Conservation (phyloP, 2,888 invertebrate species). For the Sarcophaga rosellei region DNA sequence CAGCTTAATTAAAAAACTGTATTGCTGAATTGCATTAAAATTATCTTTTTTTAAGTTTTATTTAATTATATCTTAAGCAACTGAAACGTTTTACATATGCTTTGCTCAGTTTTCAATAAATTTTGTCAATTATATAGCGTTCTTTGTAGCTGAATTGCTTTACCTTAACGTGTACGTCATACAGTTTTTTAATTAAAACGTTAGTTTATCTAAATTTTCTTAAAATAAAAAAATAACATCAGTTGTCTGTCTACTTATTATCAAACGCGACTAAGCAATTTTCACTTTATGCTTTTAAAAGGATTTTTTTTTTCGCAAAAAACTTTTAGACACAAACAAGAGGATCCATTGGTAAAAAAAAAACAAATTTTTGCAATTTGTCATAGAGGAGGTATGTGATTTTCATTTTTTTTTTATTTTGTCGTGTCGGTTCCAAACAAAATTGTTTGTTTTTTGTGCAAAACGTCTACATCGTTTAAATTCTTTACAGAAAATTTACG, state of each 20-base stretch:
- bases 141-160: too few species aligned
- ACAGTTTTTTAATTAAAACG: too few species aligned
- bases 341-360: conserved; percentile 1
- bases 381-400: conserved; percentile 56
- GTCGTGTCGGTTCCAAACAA: conserved; percentile 32
- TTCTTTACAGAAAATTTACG: conserved; percentile 72
- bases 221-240: too few species aligned
- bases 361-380: conserved; percentile 44
- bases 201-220: too few species aligned
- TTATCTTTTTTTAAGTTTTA: too few species aligned
- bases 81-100: too few species aligned
- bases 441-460: conserved; percentile 71
- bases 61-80: too few species aligned
- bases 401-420: conserved; percentile 8
- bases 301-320: conserved; percentile 15
- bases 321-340: not conserved
- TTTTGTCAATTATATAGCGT: too few species aligned
- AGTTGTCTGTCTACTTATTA: conserved; percentile 9
- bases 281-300: conserved; percentile 31
- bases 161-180: too few species aligned
- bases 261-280: not conserved
- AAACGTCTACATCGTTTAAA: conserved; percentile 79
- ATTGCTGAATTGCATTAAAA: too few species aligned
- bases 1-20: too few species aligned
- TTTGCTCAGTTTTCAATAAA: too few species aligned